Evolutionary conservation across 2,888 invertebrate genomes (phyloP).

Genomic region (Myathropa florea): DNA sequence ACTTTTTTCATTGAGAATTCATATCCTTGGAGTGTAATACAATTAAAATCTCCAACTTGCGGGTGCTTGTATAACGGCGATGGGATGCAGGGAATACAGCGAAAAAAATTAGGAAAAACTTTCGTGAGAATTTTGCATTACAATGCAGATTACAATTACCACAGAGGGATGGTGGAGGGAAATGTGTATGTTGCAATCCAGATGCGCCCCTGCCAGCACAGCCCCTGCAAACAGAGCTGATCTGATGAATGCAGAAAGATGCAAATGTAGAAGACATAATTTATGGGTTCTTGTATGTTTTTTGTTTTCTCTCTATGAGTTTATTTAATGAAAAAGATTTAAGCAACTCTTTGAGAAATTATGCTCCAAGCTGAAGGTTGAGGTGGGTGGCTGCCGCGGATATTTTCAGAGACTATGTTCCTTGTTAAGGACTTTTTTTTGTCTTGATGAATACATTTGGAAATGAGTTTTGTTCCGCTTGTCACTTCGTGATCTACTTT

Average conservation of each 20-base stretch:
- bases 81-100: neutral
- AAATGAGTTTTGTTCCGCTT: neutral
- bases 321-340: conserved; percentile 57
- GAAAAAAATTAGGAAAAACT: conserved; percentile 30
- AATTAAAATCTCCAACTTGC: conserved; percentile 58
- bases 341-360: conserved; percentile 30
- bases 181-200: conserved; percentile 48
- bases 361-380: conserved; percentile 6
- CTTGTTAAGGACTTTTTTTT: neutral
- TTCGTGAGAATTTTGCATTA: conserved; percentile 59
- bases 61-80: neutral
- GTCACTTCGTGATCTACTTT: neutral
- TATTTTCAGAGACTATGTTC: neutral
- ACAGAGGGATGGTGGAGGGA: conserved; percentile 20
- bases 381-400: neutral
- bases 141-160: conserved; percentile 71
- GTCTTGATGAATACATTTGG: neutral
- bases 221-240: neutral
- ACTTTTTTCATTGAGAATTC: conserved; percentile 54
- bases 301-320: conserved; percentile 7
- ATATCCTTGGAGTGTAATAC: conserved; percentile 63
- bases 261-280: conserved; percentile 65
- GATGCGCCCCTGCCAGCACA: conserved; percentile 25
- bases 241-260: conserved; percentile 48
- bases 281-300: conserved; percentile 54